These are phyloP conservation scores for Hippocampus zosterae DNA, from an alignment of 2,113 vertebrate genomes.

Conservation along the genomic window DNA sequence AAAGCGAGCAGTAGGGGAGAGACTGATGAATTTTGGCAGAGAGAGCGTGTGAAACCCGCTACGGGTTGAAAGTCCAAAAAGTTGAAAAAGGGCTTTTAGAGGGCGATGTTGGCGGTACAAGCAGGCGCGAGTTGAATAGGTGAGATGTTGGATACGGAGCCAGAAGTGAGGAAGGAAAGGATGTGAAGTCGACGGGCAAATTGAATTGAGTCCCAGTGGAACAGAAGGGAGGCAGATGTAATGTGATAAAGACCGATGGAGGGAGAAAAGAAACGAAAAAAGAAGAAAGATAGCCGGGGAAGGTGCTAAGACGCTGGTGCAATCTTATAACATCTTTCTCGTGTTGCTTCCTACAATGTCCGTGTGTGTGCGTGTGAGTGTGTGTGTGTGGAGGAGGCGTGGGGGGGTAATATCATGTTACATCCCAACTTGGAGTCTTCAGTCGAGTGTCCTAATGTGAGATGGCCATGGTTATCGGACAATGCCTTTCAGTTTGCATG, in stretches of 20 bases:
- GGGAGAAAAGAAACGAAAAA: constrained; percentile 14
- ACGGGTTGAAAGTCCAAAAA: constrained; percentile 9
- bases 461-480: constrained; percentile 41
- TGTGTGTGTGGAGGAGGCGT: background rate
- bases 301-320: constrained; percentile 32
- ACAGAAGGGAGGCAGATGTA: constrained; percentile 43
- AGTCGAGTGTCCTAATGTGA: constrained; percentile 41
- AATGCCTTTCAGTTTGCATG: constrained; percentile 44
- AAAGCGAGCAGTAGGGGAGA: constrained; percentile 12
- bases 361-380: background rate
- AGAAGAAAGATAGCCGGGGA: constrained; percentile 10
- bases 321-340: constrained; percentile 40
- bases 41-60: constrained; percentile 10
- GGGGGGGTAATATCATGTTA: constrained; percentile 49
- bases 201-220: constrained; percentile 49
- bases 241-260: constrained; percentile 44
- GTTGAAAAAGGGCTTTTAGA: constrained; percentile 2
- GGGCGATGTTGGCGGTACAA: constrained; percentile 7
- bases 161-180: constrained; percentile 37
- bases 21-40: background rate
- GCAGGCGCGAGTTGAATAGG: constrained; percentile 10
- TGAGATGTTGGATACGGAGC: constrained; percentile 37
- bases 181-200: constrained; percentile 44
- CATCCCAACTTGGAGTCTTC: constrained; percentile 35
- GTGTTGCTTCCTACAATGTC: constrained; percentile 7